phyloP scores from a whole-genome alignment of 2,113 vertebrate species.

The Vulpes ferrilata region DNA sequence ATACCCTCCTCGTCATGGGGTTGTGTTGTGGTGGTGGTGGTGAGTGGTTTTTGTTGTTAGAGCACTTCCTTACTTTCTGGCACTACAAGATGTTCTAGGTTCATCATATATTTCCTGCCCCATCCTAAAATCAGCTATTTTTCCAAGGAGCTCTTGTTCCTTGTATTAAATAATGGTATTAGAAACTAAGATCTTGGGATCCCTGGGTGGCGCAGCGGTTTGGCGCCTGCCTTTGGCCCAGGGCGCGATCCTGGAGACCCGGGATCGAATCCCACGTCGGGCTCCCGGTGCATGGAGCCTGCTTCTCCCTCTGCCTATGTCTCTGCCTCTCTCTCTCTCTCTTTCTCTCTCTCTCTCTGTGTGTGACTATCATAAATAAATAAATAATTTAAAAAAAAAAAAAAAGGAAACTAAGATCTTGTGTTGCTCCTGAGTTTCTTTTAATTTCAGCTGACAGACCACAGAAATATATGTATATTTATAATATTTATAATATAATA shows the following conservation, averaged over 20 bases:
- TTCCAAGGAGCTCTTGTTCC: neutral
- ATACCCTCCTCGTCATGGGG: neutral
- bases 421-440: neutral
- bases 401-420: neutral
- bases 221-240: too few species aligned
- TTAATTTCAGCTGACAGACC: neutral
- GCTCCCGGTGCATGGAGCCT: too few species aligned
- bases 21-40: neutral
- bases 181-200: neutral
- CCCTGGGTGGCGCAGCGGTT: too few species aligned
- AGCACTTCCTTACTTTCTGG: constrained; percentile 8
- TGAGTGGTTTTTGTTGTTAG: neutral
- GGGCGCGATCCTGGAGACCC: too few species aligned
- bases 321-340: too few species aligned
- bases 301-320: too few species aligned
- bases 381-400: too few species aligned
- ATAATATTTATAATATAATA: too few species aligned
- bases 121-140: neutral
- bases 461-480: neutral
- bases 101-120: constrained; percentile 14
- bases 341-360: too few species aligned
- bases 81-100: neutral
- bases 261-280: too few species aligned
- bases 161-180: constrained; percentile 33
- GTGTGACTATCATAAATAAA: too few species aligned